Evolutionary conservation across 1,140 invertebrate species (phyloP).

Genomic region (Brevipalpus yothersi): DNA sequence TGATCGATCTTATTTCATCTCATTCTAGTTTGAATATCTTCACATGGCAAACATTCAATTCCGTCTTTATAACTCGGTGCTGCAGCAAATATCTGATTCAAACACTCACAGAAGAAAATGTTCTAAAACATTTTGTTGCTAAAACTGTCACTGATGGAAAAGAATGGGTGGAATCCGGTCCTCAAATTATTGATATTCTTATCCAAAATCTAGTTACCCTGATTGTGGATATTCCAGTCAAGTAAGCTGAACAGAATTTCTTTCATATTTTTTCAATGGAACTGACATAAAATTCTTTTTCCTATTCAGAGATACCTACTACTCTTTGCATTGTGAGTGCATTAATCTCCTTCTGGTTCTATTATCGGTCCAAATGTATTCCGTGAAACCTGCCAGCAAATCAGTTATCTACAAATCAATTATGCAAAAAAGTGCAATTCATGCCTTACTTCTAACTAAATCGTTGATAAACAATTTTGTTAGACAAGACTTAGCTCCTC

Average conservation of each 20-base stretch:
- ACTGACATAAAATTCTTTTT: constrained; percentile 3
- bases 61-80: constrained; percentile 64
- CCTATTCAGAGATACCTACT: constrained; percentile 50
- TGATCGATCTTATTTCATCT: neutral
- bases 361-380: constrained; percentile 64
- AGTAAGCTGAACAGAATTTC: neutral
- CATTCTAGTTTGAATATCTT: constrained; percentile 6
- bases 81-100: constrained; percentile 64
- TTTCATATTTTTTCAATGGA: neutral
- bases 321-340: constrained; percentile 60
- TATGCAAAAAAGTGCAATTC: constrained; percentile 30
- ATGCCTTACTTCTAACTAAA: constrained; percentile 45
- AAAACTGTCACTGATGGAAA: constrained; percentile 3
- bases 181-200: constrained; percentile 11
- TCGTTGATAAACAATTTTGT: constrained; percentile 49
- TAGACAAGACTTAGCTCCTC: constrained; percentile 42
- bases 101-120: constrained; percentile 27
- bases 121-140: constrained; percentile 24
- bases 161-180: neutral
- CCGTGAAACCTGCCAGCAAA: constrained; percentile 35
- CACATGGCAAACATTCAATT: constrained; percentile 75
- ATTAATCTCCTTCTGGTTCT: constrained; percentile 61
- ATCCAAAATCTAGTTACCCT: constrained; percentile 35
- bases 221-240: constrained; percentile 45
- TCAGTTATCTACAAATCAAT: constrained; percentile 31